phyloP scores from a whole-genome alignment of 2,888 invertebrate genomes.

The Ophioninae sp. region DNA sequence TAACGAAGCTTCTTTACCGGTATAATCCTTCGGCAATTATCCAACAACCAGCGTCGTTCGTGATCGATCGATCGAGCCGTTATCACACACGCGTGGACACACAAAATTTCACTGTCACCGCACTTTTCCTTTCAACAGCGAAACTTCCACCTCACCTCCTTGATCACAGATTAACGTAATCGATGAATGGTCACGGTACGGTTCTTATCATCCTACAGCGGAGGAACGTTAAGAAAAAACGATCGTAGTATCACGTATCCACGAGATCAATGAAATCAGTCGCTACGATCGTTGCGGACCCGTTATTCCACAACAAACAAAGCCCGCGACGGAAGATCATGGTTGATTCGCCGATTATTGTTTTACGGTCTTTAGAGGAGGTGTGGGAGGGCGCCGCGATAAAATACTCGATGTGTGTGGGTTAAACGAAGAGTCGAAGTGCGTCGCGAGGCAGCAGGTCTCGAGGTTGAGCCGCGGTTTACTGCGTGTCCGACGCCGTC shows the following conservation, averaged over 20 bases:
- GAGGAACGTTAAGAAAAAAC: not conserved
- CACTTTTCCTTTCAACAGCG: not conserved
- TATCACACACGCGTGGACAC: not conserved
- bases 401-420: conserved; percentile 45
- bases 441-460: conserved; percentile 65
- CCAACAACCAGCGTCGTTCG: not conserved
- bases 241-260: conserved; percentile 43
- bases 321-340: conserved; percentile 54
- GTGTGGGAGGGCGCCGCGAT: conserved; percentile 35
- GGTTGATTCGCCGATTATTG: conserved; percentile 48
- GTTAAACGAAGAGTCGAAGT: conserved; percentile 41
- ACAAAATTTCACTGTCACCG: conserved; percentile 14
- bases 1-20: not conserved
- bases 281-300: conserved; percentile 3
- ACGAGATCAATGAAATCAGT: conserved; percentile 32
- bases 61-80: conserved; percentile 12
- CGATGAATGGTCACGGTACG: not conserved
- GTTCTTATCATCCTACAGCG: conserved; percentile 29
- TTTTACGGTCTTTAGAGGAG: not conserved
- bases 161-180: not conserved
- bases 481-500: conserved; percentile 81
- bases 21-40: conserved; percentile 16
- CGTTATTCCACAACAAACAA: conserved; percentile 35
- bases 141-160: not conserved
- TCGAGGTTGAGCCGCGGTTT: conserved; percentile 73